A percentile compares a stretch with the other conserved stretches of the same genome.
phyloP scores from a whole-genome alignment of 2,797 vertebrate genomes.

The Micrastur ruficollis region DNA sequence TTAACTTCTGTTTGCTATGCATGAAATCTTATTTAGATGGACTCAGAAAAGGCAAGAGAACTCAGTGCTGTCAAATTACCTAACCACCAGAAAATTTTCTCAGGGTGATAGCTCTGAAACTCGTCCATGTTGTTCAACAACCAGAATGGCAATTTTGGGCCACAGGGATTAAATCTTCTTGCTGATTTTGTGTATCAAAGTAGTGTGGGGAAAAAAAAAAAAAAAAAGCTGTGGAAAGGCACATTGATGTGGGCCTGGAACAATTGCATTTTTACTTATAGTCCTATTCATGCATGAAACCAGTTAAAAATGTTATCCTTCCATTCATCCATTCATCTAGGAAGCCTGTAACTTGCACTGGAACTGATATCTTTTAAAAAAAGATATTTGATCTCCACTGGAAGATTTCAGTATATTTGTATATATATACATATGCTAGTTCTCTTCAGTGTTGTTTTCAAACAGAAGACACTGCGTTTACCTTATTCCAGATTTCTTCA shows the following conservation, averaged over 20 bases:
- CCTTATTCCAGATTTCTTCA: neutral
- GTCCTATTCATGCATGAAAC: neutral
- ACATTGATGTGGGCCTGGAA: neutral
- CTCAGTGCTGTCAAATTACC: neutral
- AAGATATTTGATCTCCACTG: neutral
- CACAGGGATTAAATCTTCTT: neutral
- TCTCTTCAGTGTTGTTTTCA: neutral
- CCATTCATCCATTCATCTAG: neutral
- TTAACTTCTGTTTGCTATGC: neutral
- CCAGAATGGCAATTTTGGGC: neutral
- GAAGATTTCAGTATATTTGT: neutral
- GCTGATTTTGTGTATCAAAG: neutral
- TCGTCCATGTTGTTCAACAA: neutral
- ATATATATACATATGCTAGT: neutral
- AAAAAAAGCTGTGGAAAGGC: neutral
- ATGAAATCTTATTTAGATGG: neutral
- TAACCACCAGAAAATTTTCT: neutral
- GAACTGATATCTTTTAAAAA: neutral
- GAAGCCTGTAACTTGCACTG: neutral
- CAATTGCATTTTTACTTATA: neutral
- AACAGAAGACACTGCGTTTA: neutral
- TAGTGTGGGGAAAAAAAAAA: too few species aligned
- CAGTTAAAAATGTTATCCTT: neutral
- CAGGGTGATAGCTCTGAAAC: neutral
- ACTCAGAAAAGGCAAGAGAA: neutral